Percentiles rank a stretch among this genome's conserved stretches.
These are phyloP conservation scores for Choloepus hoffmanni DNA, from an alignment of 2,113 vertebrate genomes.

Conservation along the genomic window DNA sequence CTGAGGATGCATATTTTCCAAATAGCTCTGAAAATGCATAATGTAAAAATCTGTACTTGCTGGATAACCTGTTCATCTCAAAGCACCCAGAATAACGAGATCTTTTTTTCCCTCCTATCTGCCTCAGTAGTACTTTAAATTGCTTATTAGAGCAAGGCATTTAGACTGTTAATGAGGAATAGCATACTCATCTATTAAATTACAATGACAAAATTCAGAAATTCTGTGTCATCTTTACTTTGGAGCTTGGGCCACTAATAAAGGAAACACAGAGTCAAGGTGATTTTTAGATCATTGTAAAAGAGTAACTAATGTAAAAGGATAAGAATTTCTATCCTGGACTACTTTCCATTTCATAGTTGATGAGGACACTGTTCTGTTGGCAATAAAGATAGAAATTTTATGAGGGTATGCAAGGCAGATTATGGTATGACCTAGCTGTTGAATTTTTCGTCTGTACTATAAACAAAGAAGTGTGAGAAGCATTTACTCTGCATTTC, in stretches of 20 bases:
- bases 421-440: constrained; percentile 56
- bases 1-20: constrained; percentile 62
- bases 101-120: constrained; percentile 53
- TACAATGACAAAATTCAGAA: constrained; percentile 72
- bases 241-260: constrained; percentile 70
- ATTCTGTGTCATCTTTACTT: constrained; percentile 67
- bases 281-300: constrained; percentile 81
- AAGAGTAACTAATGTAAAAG: constrained; percentile 70
- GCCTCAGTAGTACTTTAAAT: constrained; percentile 70
- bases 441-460: constrained; percentile 78
- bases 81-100: constrained; percentile 28
- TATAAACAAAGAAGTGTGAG: constrained; percentile 75
- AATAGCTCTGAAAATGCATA: constrained; percentile 63
- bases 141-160: constrained; percentile 77
- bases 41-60: constrained; percentile 66
- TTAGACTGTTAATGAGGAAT: constrained; percentile 79
- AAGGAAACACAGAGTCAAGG: constrained; percentile 72
- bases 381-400: constrained; percentile 72
- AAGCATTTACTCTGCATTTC: constrained; percentile 66
- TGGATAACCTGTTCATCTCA: constrained; percentile 72
- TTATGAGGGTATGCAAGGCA: constrained; percentile 70
- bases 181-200: constrained; percentile 74
- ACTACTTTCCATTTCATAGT: constrained; percentile 76
- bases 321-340: constrained; percentile 60
- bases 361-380: constrained; percentile 69